Percentiles rank a stretch among this genome's conserved stretches.
phyloP scores from a whole-genome alignment of 2,888 invertebrate genomes.

The Emmelina monodactyla region DNA sequence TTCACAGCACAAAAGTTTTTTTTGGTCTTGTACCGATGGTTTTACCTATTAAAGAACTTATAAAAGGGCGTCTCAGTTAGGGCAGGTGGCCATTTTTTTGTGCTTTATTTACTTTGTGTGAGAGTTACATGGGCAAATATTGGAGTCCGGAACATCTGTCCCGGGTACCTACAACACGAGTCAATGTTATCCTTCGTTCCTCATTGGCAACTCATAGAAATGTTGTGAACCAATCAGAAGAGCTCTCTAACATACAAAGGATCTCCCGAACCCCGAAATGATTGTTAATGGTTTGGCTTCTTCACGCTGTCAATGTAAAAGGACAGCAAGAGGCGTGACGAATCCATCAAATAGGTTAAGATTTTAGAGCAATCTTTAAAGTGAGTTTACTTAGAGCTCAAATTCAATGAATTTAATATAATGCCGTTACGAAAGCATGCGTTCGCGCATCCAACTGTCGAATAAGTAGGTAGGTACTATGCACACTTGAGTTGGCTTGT shows the following conservation, averaged over 20 bases:
- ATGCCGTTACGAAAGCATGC: no score
- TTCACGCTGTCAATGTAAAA: no score
- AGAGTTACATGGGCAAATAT: conserved; percentile 27
- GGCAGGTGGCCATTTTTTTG: conserved; percentile 33
- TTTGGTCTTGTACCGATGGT: no score
- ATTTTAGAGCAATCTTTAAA: no score
- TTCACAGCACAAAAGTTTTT: no score
- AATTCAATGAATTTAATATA: no score
- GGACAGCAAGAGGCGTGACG: conserved; percentile 7
- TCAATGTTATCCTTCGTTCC: conserved; percentile 31
- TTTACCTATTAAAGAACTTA: no score
- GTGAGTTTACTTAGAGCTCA: no score
- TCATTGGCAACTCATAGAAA: conserved; percentile 31
- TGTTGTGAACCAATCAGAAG: conserved; percentile 33
- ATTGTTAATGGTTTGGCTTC: conserved; percentile 19
- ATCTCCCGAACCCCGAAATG: conserved; percentile 22
- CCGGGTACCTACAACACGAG: conserved; percentile 21
- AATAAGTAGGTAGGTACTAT: no score
- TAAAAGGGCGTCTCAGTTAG: no score
- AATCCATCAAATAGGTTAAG: conserved; percentile 2
- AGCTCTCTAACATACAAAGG: conserved; percentile 25
- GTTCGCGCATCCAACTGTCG: no score
- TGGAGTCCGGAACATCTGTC: conserved; percentile 43
- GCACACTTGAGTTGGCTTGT: no score
- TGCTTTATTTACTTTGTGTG: conserved; percentile 21